Conservation (phyloP, 2,113 vertebrate species). For the Pollachius pollachius region DNA sequence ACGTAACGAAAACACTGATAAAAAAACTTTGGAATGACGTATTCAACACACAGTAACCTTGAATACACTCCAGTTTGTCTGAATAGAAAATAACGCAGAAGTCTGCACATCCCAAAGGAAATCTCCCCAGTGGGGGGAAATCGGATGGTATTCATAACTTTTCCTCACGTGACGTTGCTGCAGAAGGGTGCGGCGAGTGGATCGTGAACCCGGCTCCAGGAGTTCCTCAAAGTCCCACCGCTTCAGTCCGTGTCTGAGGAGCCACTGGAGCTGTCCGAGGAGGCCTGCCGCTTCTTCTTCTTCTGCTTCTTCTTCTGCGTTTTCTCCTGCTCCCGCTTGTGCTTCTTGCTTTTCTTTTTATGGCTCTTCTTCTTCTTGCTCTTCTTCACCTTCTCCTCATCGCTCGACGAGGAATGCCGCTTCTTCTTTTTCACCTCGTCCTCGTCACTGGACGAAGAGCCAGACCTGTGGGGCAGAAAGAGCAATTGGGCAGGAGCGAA, state of each 20-base stretch:
- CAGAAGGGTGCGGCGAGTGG: too few relatives aligned
- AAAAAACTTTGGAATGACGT: too few relatives aligned
- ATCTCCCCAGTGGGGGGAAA: too few relatives aligned
- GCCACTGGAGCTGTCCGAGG: slow-evolving; percentile 75
- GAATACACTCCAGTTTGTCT: too few relatives aligned
- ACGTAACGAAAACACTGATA: too few relatives aligned
- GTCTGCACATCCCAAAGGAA: too few relatives aligned
- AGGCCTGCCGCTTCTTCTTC: slow-evolving; percentile 73
- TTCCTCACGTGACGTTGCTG: too few relatives aligned
- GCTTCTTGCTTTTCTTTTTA: slow-evolving; percentile 90
- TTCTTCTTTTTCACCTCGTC: slow-evolving; percentile 60
- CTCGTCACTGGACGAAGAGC: slow-evolving; percentile 51
- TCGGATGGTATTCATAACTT: neutral
- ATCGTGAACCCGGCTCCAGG: neutral
- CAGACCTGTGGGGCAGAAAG: slow-evolving; percentile 33
- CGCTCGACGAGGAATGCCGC: slow-evolving; percentile 78
- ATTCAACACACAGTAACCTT: too few relatives aligned
- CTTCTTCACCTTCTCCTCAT: slow-evolving; percentile 78
- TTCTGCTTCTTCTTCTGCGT: slow-evolving; percentile 86
- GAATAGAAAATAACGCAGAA: too few relatives aligned
- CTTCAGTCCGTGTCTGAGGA: slow-evolving; percentile 81
- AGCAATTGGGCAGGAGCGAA: neutral
- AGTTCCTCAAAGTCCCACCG: neutral
- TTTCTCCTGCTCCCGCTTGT: slow-evolving; percentile 77
- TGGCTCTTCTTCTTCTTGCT: slow-evolving; percentile 88